phyloP scores from a whole-genome alignment of 2,888 invertebrate genomes.

The Synanthedon tipuliformis region DNA sequence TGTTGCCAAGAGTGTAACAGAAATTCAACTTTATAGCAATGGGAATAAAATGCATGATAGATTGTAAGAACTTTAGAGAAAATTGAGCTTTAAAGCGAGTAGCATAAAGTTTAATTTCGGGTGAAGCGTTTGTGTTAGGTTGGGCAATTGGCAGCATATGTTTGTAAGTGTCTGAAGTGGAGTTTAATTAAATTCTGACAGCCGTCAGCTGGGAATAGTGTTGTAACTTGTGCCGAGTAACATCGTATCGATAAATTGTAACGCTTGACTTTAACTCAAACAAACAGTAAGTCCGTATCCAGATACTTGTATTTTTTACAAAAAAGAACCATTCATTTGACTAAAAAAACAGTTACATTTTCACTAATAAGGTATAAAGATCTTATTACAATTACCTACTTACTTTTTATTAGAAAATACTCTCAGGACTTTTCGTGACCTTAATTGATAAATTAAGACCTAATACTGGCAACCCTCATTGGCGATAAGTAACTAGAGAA shows the following conservation, averaged over 20 bases:
- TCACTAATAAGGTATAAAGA: too few relatives aligned
- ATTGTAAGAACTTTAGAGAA: not conserved
- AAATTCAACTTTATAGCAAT: not conserved
- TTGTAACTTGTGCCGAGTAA: constrained; percentile 16
- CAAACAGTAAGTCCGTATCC: too few relatives aligned
- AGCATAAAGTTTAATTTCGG: not conserved
- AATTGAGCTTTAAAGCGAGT: not conserved
- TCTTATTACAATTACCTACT: too few relatives aligned
- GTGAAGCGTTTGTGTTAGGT: not conserved
- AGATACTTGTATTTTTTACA: too few relatives aligned
- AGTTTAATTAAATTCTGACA: constrained; percentile 74
- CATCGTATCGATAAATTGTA: not conserved
- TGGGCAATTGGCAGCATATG: constrained; percentile 59
- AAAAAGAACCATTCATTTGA: too few relatives aligned
- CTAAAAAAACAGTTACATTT: too few relatives aligned
- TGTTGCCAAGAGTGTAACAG: not conserved
- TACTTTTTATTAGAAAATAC: too few relatives aligned
- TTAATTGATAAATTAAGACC: too few relatives aligned
- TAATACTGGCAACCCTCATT: too few relatives aligned
- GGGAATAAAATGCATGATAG: not conserved
- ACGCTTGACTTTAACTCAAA: not conserved
- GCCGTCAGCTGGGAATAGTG: constrained; percentile 22
- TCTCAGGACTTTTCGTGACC: too few relatives aligned
- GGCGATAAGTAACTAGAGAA: too few relatives aligned
- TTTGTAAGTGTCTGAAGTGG: constrained; percentile 55